Percentiles rank a stretch among this genome's conserved stretches.
Conservation (phyloP, 2,888 invertebrate genomes). For the Phengaris alcon region DNA sequence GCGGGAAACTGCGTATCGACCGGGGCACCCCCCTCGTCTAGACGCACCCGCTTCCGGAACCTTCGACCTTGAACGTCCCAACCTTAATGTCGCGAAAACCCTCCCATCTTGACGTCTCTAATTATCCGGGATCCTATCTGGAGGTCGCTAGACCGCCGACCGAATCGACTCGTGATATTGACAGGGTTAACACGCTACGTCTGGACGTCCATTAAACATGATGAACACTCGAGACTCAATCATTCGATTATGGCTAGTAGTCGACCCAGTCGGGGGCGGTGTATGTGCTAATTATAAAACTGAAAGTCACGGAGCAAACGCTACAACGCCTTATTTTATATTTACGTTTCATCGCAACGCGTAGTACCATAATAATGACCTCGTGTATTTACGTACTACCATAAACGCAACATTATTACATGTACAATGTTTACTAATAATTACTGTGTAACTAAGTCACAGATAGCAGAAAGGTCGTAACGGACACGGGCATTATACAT, state of each 20-base stretch:
- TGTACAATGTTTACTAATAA: slow-evolving; percentile 29
- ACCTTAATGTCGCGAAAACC: slow-evolving; percentile 67
- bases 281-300: slow-evolving; percentile 28
- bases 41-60: slow-evolving; percentile 78
- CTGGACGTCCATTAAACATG: slow-evolving; percentile 46
- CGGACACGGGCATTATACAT: slow-evolving; percentile 35
- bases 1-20: slow-evolving; percentile 79
- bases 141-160: slow-evolving; percentile 63
- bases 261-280: slow-evolving; percentile 31
- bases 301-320: slow-evolving; percentile 24
- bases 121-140: slow-evolving; percentile 43
- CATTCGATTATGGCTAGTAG: slow-evolving; percentile 38
- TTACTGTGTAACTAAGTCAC: slow-evolving; percentile 32
- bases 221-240: slow-evolving; percentile 41
- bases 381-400: slow-evolving; percentile 28
- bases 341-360: slow-evolving; percentile 27
- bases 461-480: slow-evolving; percentile 35
- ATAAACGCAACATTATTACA: slow-evolving; percentile 28
- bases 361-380: slow-evolving; percentile 28
- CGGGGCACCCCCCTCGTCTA: slow-evolving; percentile 71
- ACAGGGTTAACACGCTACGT: slow-evolving; percentile 61
- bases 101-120: slow-evolving; percentile 60
- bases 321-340: slow-evolving; percentile 2
- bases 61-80: slow-evolving; percentile 77
- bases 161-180: slow-evolving; percentile 66